Base-by-base conservation (phyloP, 2,797 vertebrate genomes). In the Hippocampus kuda region DNA sequence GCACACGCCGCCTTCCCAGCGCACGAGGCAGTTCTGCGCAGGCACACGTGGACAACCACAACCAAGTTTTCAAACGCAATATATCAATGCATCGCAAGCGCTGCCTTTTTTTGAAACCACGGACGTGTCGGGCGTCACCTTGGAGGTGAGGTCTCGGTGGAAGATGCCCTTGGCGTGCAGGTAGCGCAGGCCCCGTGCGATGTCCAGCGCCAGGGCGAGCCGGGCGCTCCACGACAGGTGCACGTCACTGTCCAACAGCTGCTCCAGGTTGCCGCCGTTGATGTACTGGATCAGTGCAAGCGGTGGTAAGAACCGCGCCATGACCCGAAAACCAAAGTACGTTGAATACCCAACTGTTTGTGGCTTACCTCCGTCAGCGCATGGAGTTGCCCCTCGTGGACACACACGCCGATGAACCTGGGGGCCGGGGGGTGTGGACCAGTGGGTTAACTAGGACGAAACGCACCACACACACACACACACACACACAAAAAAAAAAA, bases 371-470 rank as follows among this genome's bases (percentile, higher is more conserved):
- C 97, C 0, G 96, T 98, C 73, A 99, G 89, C 0, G 96, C 95
- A 8, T 99, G 96, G 69, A 99, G 93, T 84, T 99, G 97, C 27
- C 96, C 97, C 85, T 99, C 93, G 41, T 99, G 95, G 51, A 99
- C 97, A 70, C 97, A 99, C 77, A 98, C 97, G 0, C 97, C 97
- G 77, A 98, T 94, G 82, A 98, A 97, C 92, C 96, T 99, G 87
- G 2, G 77, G 48, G 6, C 11, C 68, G 8, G 77, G 12, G 24
- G 1, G 1, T 18, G 5, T 2, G 18, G 16, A 49, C 2, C 2
- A 44, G 42, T 44, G 42, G 10, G 10, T 11, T 11, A 44, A 44
- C 12, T 44, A 10, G 42, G 12, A 44, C 2, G 5, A 44, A 44
- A 44, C 0, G 10, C 10, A 44, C 9, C 12, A 44, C 42, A 44